phyloP scores from a whole-genome alignment of 2,888 invertebrate genomes.

The Tiphia femorata region DNA sequence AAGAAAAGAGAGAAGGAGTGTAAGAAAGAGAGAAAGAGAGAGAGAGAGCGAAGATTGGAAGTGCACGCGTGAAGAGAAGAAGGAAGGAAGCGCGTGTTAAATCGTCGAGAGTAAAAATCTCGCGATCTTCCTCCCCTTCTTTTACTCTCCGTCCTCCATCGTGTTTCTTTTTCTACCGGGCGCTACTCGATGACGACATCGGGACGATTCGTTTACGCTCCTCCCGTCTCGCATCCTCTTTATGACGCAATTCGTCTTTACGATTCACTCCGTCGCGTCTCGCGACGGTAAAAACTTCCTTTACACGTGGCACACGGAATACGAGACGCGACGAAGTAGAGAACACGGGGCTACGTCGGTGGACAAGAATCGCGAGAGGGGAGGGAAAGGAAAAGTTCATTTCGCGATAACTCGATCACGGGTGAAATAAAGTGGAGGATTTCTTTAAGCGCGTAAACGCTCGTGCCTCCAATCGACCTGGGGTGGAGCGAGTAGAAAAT shows the following conservation, averaged over 20 bases:
- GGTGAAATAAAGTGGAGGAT: not conserved
- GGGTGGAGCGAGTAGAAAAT: not conserved
- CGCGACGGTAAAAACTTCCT: not conserved
- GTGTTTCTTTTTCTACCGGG: too few relatives aligned
- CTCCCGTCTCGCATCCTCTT: not conserved
- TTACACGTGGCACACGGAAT: not conserved
- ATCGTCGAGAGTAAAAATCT: too few relatives aligned
- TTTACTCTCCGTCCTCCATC: too few relatives aligned
- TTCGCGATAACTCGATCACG: not conserved
- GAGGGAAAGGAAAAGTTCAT: not conserved
- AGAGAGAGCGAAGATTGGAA: too few relatives aligned
- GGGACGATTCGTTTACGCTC: not conserved
- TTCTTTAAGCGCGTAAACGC: not conserved
- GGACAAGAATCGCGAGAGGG: not conserved
- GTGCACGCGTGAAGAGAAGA: too few relatives aligned
- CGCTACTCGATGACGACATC: too few relatives aligned
- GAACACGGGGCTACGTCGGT: too few relatives aligned
- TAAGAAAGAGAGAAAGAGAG: too few relatives aligned
- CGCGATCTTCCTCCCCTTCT: too few relatives aligned
- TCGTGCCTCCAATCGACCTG: not conserved
- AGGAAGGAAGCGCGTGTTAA: too few relatives aligned
- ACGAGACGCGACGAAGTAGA: not conserved
- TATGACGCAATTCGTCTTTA: slow-evolving; percentile 1
- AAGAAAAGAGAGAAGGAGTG: too few relatives aligned
- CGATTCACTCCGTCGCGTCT: not conserved